These are phyloP conservation scores for Agrochola lota DNA, from an alignment of 2,888 invertebrate species.

Conservation along the genomic window DNA sequence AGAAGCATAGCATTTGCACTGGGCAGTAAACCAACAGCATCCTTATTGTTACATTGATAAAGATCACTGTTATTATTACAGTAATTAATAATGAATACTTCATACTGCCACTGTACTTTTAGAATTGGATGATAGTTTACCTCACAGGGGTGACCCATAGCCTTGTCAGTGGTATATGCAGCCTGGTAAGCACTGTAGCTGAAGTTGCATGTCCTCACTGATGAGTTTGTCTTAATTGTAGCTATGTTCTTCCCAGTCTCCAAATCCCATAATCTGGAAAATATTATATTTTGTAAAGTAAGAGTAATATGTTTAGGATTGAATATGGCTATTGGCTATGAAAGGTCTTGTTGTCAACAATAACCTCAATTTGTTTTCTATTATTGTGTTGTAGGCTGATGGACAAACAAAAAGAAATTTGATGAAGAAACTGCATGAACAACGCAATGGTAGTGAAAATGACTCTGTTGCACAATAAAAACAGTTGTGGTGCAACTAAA, in stretches of 20 bases:
- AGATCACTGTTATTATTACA: no score
- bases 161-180: conserved; percentile 97
- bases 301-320: neutral
- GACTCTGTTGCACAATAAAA: neutral
- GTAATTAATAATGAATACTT: no score
- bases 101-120: neutral
- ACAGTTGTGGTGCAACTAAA: neutral
- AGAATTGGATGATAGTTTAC: conserved; percentile 64
- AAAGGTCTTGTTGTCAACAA: neutral
- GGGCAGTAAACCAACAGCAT: no score
- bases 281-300: neutral
- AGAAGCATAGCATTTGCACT: no score
- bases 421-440: no score
- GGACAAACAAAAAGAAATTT: neutral
- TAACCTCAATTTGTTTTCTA: neutral
- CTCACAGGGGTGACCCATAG: conserved; percentile 97
- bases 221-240: conserved; percentile 95
- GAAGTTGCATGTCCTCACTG: conserved; percentile 97
- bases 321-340: no score
- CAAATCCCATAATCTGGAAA: conserved; percentile 96
- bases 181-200: conserved; percentile 98
- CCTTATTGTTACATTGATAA: no score
- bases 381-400: neutral
- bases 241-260: conserved; percentile 94
- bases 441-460: neutral